Base-by-base conservation (phyloP, 2,888 invertebrate species). In the Coleophora flavipennella region DNA sequence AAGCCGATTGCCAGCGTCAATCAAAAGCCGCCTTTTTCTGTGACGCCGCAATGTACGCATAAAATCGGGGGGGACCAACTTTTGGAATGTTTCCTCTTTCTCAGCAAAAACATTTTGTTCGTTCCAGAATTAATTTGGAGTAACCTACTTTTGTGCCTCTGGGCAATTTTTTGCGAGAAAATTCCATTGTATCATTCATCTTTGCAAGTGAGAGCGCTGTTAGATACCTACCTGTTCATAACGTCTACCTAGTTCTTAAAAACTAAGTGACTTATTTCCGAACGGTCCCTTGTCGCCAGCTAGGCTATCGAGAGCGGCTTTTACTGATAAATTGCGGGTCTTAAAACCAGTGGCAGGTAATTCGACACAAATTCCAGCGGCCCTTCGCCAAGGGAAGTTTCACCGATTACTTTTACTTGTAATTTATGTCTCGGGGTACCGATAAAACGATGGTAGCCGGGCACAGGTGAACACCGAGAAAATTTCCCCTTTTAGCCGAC, bases 301-400 rank as follows among this genome's bases (percentile, higher is more conserved):
- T 37, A 59, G 66, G 65, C 67, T 68, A 73, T 72, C 66, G 62
- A 66, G 66, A 59, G 59, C 61, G 59, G 62, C 64, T 66, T 62
- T 56, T 62, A 52, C 83, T 87, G 87, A 88, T 87, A 88, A 87
- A 88, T 88, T 86, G 85, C 85, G 75, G 75, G 83, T 80, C 84
- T 87, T 86, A 83, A 79, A 84, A 83, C 79, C 81, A 74, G 80
- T 87, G 87, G 86, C 87, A 87, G 87, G 87, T 87, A 87, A 87
- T 87, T 79, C 75, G 68, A 72, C 69, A 71, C 69, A 75, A 80
- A 78, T 79, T 80, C 69, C 71, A 62, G 61, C 65, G 64, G 59
- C 56, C 59, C 68, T 62, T 67, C 64, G 69, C 66, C 65, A 61
- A 62, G 65, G 62, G 75, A 81, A 81, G 70, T 79, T 81, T 74